Conservation (phyloP, 35 echinoderm and acorn worm species). For the Lytechinus pictus region DNA sequence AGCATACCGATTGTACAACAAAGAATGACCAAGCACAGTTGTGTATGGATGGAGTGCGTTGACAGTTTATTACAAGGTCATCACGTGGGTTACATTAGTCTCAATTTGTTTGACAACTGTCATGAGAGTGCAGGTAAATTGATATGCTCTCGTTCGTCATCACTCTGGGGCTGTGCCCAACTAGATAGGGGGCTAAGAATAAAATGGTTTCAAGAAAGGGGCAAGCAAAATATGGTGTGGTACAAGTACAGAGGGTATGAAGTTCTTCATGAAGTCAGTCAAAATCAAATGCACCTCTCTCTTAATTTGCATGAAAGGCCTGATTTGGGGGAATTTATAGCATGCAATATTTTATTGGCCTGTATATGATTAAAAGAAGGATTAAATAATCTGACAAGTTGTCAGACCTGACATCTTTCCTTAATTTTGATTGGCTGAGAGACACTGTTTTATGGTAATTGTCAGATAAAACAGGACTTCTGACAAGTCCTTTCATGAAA, state of each 20-base stretch:
- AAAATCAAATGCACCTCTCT: neutral
- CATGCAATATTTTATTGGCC: too few relatives aligned
- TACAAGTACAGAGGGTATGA: neutral
- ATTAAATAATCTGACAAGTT: too few relatives aligned
- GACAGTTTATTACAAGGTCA: neutral
- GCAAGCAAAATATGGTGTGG: neutral
- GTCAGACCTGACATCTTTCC: too few relatives aligned
- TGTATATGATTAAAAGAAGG: too few relatives aligned
- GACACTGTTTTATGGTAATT: too few relatives aligned
- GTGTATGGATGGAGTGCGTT: neutral
- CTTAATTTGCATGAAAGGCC: too few relatives aligned
- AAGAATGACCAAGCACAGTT: neutral
- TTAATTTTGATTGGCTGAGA: too few relatives aligned
- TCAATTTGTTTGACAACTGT: slow-evolving; percentile 19
- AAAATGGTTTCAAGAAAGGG: neutral
- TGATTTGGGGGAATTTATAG: too few relatives aligned
- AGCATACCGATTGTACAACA: neutral
- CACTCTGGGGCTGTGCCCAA: neutral
- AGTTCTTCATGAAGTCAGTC: neutral
- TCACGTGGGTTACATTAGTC: neutral
- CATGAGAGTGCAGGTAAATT: neutral
- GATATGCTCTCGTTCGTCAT: neutral
- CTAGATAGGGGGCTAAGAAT: neutral
- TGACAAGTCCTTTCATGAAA: too few relatives aligned
- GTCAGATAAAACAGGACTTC: too few relatives aligned